These are phyloP conservation scores for Coelinius sp. DNA, from an alignment of 2,888 invertebrate genomes.

Conservation along the genomic window DNA sequence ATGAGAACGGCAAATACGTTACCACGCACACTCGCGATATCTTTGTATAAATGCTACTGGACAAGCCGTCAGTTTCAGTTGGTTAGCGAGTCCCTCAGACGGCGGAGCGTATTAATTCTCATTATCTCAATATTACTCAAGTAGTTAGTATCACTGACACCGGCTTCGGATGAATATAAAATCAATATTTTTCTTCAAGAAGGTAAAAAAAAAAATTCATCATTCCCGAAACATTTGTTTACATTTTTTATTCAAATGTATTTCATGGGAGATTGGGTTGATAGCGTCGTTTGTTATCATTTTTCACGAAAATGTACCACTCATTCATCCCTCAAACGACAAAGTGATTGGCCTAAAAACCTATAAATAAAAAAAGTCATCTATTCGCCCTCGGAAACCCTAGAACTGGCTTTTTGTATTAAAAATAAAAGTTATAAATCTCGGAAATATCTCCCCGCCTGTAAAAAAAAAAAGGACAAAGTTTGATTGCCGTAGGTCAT, in stretches of 20 bases:
- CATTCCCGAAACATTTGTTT: background rate
- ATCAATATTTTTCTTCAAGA: constrained; percentile 36
- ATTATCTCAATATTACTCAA: background rate
- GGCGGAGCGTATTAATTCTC: background rate
- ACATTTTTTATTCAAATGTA: background rate
- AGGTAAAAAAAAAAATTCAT: constrained; percentile 7
- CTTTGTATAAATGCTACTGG: constrained; percentile 10
- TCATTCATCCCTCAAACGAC: background rate
- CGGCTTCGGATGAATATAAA: constrained; percentile 34
- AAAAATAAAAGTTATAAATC: background rate
- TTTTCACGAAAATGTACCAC: background rate
- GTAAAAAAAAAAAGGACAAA: background rate
- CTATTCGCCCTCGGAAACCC: background rate
- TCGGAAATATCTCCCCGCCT: background rate
- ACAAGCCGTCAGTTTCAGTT: constrained; percentile 20
- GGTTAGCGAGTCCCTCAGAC: constrained; percentile 4
- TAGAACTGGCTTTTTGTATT: background rate
- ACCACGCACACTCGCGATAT: constrained; percentile 10
- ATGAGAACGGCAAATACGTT: constrained; percentile 1
- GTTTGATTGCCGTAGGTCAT: constrained; percentile 16
- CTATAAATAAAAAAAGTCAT: background rate
- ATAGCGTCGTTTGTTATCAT: background rate
- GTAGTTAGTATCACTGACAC: background rate
- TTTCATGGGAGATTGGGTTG: background rate
- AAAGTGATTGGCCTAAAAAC: background rate